phyloP scores from a whole-genome alignment of 2,888 invertebrate genomes.

The Aelia acuminata region DNA sequence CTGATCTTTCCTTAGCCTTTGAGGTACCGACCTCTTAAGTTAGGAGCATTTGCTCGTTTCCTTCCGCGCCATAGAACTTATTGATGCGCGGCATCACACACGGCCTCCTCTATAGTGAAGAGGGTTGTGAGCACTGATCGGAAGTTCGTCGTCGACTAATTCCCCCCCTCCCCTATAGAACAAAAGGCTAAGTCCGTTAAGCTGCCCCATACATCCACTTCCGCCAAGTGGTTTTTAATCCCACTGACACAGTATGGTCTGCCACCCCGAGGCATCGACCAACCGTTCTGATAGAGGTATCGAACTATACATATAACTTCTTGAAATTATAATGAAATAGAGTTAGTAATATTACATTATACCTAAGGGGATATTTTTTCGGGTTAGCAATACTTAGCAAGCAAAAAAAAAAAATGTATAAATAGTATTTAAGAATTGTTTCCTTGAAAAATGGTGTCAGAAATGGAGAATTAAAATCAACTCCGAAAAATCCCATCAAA shows the following conservation, averaged over 20 bases:
- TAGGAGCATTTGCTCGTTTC: not conserved
- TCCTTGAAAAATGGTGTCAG: too few relatives aligned
- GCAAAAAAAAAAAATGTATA: too few relatives aligned
- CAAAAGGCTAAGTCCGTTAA: conserved; percentile 49
- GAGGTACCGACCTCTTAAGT: not conserved
- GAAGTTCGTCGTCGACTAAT: conserved; percentile 18
- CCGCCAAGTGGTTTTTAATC: conserved; percentile 58
- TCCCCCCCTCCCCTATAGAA: conserved; percentile 3
- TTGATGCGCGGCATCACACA: not conserved
- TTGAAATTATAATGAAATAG: too few relatives aligned
- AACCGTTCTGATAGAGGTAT: not conserved
- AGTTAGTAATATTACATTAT: too few relatives aligned
- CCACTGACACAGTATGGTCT: not conserved
- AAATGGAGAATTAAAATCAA: too few relatives aligned
- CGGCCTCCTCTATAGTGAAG: not conserved
- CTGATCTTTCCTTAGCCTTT: not conserved
- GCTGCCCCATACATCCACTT: conserved; percentile 34
- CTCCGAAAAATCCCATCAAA: too few relatives aligned
- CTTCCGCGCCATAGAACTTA: not conserved
- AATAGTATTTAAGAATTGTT: too few relatives aligned
- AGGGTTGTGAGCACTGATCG: conserved; percentile 34
- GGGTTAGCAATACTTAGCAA: too few relatives aligned
- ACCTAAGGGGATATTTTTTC: too few relatives aligned
- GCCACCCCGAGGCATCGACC: not conserved
- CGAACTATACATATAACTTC: too few relatives aligned